phyloP scores from a whole-genome alignment of 2,888 invertebrate species.

The Pammene fasciana region DNA sequence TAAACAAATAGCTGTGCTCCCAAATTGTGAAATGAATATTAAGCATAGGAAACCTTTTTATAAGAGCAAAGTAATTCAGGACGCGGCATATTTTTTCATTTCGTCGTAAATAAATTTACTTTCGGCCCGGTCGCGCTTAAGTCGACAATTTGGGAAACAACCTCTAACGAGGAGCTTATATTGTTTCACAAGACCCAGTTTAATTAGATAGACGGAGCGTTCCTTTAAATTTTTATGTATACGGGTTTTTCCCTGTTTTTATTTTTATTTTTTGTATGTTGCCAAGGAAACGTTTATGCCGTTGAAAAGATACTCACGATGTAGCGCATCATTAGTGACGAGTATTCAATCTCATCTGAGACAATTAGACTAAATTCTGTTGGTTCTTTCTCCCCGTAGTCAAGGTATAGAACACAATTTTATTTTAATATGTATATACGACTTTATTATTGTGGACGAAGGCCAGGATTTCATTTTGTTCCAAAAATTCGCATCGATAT shows the following conservation, averaged over 20 bases:
- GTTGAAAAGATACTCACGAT: too few species aligned
- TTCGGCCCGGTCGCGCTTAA: slow-evolving; percentile 31
- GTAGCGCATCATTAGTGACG: too few species aligned
- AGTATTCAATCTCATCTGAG: too few species aligned
- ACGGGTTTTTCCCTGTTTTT: slow-evolving; percentile 21
- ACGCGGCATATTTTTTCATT: slow-evolving; percentile 39
- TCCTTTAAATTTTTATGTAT: slow-evolving; percentile 15
- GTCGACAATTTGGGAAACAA: slow-evolving; percentile 40
- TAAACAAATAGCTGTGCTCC: background rate
- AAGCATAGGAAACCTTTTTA: slow-evolving; percentile 22
- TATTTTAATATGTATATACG: too few species aligned
- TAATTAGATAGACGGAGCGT: slow-evolving; percentile 36
- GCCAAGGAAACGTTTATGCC: background rate
- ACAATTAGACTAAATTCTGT: too few species aligned
- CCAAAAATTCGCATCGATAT: too few species aligned
- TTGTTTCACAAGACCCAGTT: slow-evolving; percentile 39
- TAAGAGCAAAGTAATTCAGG: slow-evolving; percentile 33
- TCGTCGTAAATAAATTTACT: slow-evolving; percentile 40
- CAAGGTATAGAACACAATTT: too few species aligned
- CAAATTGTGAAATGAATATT: slow-evolving; percentile 11
- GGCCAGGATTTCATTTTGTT: too few species aligned
- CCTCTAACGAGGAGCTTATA: slow-evolving; percentile 37
- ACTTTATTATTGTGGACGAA: too few species aligned
- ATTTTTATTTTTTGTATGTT: too few species aligned
- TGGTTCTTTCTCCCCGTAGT: too few species aligned